A percentile compares a stretch with the other conserved stretches of the same genome.
phyloP scores from a whole-genome alignment of 2,797 vertebrate species.

The Sebastes diploproa region DNA sequence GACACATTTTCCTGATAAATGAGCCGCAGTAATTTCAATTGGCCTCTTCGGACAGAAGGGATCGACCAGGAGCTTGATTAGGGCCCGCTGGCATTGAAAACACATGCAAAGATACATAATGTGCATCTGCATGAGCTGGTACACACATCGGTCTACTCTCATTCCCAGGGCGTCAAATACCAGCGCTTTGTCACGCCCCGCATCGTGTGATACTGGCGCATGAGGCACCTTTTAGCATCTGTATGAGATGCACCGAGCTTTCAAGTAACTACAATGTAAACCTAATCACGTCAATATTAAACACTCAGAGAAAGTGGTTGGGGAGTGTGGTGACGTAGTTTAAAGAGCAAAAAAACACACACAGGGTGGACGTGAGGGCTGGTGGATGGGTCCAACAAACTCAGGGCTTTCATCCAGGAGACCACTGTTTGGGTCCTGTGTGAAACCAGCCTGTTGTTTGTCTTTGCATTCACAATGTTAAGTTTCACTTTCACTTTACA shows the following conservation, averaged over 20 bases:
- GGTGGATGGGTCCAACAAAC: too few relatives aligned
- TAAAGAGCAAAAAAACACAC: too few relatives aligned
- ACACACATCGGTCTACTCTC: not conserved
- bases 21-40: conserved; percentile 57
- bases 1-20: conserved; percentile 65
- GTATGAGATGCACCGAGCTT: not conserved
- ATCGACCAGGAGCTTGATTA: conserved; percentile 33
- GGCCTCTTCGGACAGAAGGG: conserved; percentile 47
- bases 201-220: not conserved
- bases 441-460: too few relatives aligned
- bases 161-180: not conserved
- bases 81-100: conserved; percentile 31
- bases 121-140: not conserved
- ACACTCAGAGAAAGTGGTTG: not conserved
- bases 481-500: too few relatives aligned
- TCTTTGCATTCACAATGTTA: too few relatives aligned
- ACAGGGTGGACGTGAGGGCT: too few relatives aligned
- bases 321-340: too few relatives aligned
- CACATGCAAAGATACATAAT: not conserved
- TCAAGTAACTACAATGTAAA: not conserved
- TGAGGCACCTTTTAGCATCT: not conserved
- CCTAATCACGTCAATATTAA: not conserved
- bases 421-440: too few relatives aligned
- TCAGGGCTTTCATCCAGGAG: too few relatives aligned
- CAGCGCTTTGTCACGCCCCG: not conserved